Base-by-base conservation (phyloP, 2,888 invertebrate species). In the Eupithecia tripunctaria region DNA sequence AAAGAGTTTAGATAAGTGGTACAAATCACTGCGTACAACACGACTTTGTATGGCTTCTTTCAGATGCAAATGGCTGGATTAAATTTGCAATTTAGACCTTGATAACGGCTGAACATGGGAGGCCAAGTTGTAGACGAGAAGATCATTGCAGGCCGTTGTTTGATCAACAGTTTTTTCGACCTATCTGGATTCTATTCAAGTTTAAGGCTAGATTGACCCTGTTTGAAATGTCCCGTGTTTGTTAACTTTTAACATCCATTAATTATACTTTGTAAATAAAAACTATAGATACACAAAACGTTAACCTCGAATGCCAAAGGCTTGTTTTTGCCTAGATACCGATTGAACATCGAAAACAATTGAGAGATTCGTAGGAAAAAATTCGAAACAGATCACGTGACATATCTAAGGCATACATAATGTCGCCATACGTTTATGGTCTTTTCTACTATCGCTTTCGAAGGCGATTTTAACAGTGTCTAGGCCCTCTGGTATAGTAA, bases 31-130 rank as follows among this genome's bases (percentile, higher is more conserved):
- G 85, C 84, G 83, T 84, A 89, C 86, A 89, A 90, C 90, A 89
- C 88, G 85, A 84, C 85, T 88, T 87, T 87, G 87, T 89, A 89
- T 87, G 85, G 88, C 90, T 88, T 87, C 91, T 94, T 93, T 93
- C 88, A 89, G 86, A 94, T 93, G 94, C 93, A 93, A 94, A 94
- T 94, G 84, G 89, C 87, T 90, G 91, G 92, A 92, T 94, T 92
- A 92, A 92, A 93, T 94, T 93, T 92, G 92, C 92, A 92, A 91
- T 94, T 93, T 92, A 89, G 89, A 90, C 89, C 87, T 87, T 86
- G 90, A 91, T 91, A 91, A 89, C 86, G 85, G 56, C 84, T 83
- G 80, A 78, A 76, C 68, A 69, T 73, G 79, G 56, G 79, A 84
- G 85, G 79, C 59, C 75, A 88, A 86, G 81, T 68, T 38, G 81